phyloP scores from a whole-genome alignment of 2,113 vertebrate species.

The Strix uralensis region DNA sequence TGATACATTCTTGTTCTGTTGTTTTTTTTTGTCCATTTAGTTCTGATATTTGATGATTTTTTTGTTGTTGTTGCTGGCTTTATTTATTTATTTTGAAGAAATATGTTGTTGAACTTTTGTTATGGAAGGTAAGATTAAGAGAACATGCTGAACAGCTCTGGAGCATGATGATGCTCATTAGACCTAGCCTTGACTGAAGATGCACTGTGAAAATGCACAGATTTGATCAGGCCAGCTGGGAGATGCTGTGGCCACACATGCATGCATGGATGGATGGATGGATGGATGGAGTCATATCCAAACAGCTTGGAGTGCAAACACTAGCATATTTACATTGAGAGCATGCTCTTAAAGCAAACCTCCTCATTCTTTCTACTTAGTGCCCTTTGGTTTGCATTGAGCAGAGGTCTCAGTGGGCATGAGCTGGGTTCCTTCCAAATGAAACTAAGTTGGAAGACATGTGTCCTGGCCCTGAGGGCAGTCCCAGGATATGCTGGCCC shows the following conservation, averaged over 20 bases:
- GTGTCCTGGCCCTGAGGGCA: background rate
- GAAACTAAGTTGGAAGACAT: background rate
- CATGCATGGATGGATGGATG: background rate
- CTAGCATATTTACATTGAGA: rapidly evolving
- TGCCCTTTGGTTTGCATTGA: background rate
- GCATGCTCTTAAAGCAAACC: background rate
- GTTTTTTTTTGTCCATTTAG: background rate
- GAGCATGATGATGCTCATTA: background rate
- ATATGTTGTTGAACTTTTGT: background rate
- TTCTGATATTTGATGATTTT: background rate
- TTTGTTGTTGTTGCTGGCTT: background rate
- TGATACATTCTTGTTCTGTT: no score
- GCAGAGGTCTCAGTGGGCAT: background rate
- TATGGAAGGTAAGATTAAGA: background rate
- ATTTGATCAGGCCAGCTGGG: background rate
- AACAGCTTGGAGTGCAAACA: background rate
- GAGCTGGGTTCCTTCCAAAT: background rate
- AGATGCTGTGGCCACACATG: background rate
- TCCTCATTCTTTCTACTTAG: background rate
- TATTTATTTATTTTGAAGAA: background rate
- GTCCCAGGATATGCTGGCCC: background rate
- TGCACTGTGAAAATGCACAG: background rate
- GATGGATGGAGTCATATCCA: background rate
- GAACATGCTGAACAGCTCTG: background rate
- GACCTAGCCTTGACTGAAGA: background rate